Conservation (phyloP, 1,140 invertebrate genomes). For the Drosophila trapezifrons region DNA sequence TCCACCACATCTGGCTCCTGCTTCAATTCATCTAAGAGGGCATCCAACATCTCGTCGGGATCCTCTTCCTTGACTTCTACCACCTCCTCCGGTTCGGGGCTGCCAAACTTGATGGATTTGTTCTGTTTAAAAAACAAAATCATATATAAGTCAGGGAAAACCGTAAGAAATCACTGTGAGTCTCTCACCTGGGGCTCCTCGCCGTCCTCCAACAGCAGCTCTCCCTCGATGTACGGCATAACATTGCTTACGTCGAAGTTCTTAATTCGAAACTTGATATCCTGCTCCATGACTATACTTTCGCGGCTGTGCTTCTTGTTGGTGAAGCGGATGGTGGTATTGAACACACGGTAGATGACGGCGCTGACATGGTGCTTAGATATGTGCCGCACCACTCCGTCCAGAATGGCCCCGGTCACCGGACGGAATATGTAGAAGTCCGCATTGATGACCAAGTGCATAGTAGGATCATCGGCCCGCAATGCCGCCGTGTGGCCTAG, state of each 20-base stretch:
- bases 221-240: conserved; percentile 82
- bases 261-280: conserved; percentile 77
- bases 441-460: conserved; percentile 84
- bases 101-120: conserved; percentile 45
- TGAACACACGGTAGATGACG: conserved; percentile 81
- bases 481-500: conserved; percentile 83
- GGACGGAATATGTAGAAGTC: conserved; percentile 87
- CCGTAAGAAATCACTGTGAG: background rate
- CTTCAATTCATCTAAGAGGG: conserved; percentile 59
- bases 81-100: conserved; percentile 25
- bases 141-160: background rate
- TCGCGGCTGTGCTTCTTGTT: conserved; percentile 51
- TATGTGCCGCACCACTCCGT: conserved; percentile 82
- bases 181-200: conserved; percentile 32
- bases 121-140: conserved; percentile 24
- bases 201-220: conserved; percentile 54
- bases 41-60: conserved; percentile 59
- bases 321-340: conserved; percentile 72
- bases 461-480: conserved; percentile 84
- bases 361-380: conserved; percentile 71
- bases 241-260: conserved; percentile 72
- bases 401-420: conserved; percentile 82
- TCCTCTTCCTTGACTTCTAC: conserved; percentile 16
- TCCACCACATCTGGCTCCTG: conserved; percentile 26
- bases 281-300: conserved; percentile 66